phyloP scores from a whole-genome alignment of 2,888 invertebrate genomes.

The Dermolepida albohirtum region DNA sequence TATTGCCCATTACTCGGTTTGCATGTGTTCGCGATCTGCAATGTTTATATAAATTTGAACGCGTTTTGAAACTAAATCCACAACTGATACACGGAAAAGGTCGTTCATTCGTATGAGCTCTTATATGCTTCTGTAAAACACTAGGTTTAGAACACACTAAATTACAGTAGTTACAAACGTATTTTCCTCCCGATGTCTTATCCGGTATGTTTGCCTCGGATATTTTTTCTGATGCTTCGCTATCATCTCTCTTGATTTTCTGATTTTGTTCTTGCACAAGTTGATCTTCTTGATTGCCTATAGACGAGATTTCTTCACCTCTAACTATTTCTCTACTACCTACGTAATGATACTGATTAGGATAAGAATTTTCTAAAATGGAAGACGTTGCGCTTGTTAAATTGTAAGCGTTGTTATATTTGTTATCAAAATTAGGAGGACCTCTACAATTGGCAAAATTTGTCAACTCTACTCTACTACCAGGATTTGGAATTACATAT shows the following conservation, averaged over 20 bases:
- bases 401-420: constrained; percentile 46
- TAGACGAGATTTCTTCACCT: constrained; percentile 47
- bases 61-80: constrained; percentile 93
- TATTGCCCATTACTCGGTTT: constrained; percentile 63
- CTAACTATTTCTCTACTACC: constrained; percentile 47
- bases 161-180: constrained; percentile 90
- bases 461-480: constrained; percentile 45
- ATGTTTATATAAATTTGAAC: constrained; percentile 93
- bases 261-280: constrained; percentile 20
- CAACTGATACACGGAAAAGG: constrained; percentile 91
- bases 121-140: constrained; percentile 92
- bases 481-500: constrained; percentile 57
- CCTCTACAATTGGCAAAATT: constrained; percentile 29
- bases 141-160: constrained; percentile 92
- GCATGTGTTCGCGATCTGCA: constrained; percentile 70
- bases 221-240: constrained; percentile 13
- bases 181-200: constrained; percentile 70
- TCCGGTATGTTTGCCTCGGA: constrained; percentile 33
- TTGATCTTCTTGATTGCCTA: constrained; percentile 41
- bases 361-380: constrained; percentile 59
- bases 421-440: constrained; percentile 59
- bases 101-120: constrained; percentile 93
- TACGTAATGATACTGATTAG: constrained; percentile 51
- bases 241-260: constrained; percentile 12
- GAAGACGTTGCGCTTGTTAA: constrained; percentile 58